phyloP scores from a whole-genome alignment of 2,113 vertebrate species.

The Procavia capensis region DNA sequence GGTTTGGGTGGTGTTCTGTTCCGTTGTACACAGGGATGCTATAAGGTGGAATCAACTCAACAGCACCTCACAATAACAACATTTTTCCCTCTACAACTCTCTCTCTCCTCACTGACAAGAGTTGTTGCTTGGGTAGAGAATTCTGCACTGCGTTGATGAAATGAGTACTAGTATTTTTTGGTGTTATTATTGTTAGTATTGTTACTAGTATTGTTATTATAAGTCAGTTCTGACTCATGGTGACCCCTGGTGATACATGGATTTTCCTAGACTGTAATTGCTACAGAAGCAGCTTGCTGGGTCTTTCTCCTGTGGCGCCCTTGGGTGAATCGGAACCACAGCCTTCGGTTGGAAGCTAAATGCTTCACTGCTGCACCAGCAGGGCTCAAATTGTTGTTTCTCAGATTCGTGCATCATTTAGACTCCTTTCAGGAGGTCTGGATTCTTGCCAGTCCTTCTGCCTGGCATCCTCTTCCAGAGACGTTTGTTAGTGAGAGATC shows the following conservation, averaged over 20 bases:
- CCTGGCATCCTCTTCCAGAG: too few species aligned
- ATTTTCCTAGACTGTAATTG: not conserved
- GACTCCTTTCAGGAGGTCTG: fast-evolving
- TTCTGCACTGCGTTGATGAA: too few species aligned
- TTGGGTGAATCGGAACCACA: not conserved
- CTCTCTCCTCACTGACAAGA: not conserved
- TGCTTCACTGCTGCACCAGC: not conserved
- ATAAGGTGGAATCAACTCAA: too few species aligned
- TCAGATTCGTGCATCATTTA: not conserved
- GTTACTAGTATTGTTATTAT: not conserved
- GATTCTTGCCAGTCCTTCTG: too few species aligned
- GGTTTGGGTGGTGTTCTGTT: too few species aligned
- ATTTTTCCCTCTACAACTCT: not conserved
- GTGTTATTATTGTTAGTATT: not conserved
- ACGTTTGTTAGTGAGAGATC: not conserved
- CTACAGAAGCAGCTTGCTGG: not conserved
- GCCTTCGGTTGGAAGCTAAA: not conserved
- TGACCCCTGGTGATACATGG: not conserved
- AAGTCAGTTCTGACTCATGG: not conserved
- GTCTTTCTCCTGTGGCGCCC: not conserved
- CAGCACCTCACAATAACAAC: too few species aligned
- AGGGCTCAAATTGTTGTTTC: not conserved
- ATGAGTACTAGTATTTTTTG: not conserved
- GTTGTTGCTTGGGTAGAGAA: fast-evolving
- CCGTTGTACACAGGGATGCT: too few species aligned